Evolutionary conservation across 2,888 invertebrate genomes (phyloP), one percentile per base, ranked within the genome.

Genomic region (Platerodrilus igneus): DNA sequence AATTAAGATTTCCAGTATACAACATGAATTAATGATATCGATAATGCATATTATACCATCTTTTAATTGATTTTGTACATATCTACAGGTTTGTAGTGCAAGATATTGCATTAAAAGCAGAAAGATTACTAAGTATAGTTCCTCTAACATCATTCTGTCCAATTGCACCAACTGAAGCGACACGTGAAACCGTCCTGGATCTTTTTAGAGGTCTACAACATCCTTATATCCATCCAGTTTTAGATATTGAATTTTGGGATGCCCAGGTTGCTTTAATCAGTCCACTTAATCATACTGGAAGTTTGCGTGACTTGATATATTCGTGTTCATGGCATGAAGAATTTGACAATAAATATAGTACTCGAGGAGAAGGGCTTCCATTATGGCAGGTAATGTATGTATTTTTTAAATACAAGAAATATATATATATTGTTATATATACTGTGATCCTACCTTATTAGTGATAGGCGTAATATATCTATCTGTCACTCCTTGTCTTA

Each of bases 151-250:
- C 72, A 55, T 76, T 75, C 52, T 82, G 83, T 54, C 77, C 84
- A 1, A 75, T 87, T 52, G 81, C 79, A 52, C 78, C 63, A 30
- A 57, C 60, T 39, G 11, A 40, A 38, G 21, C 40, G 34, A 84
- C 85, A 1, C 73, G 81, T 36, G 75, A 75, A 20, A 76, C 81
- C 21, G 75, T 92, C 23, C 76, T 86, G 69, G 86, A 90, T 62
- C 71, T 93, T 50, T 86, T 93, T 60, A 77, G 87, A 34, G 83
- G 86, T 6, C 74, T 91, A 23, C 91, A 93, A 65, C 93, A 94
- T 68, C 93, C 94, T 0, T 93, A 92, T 65, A 86, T 94, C 50
- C 90, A 87, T 68, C 93, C 93, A 0, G 83, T 92, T 15, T 71
- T 91, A 54, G 90, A 92, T 61, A 72, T 93, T 49, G 90, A 90